These are phyloP conservation scores for Nixonia krombeini DNA, from an alignment of 1,140 invertebrate species.

Conservation along the genomic window DNA sequence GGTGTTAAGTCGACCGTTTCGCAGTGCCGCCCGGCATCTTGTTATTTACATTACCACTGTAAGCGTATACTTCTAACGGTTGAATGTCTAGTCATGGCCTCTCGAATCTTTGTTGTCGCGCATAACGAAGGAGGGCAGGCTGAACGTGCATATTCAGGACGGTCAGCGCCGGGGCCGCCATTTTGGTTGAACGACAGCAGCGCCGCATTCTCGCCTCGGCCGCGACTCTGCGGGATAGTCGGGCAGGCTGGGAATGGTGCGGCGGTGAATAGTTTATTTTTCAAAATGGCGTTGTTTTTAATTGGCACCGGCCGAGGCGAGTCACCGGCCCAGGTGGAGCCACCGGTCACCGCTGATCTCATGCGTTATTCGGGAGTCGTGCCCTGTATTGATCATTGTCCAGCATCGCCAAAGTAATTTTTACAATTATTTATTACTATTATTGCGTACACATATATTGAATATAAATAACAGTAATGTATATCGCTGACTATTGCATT, in stretches of 20 bases:
- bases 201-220: too few species aligned
- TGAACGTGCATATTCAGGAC: constrained; percentile 30
- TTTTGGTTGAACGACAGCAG: too few species aligned
- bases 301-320: too few species aligned
- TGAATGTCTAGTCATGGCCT: constrained; percentile 73
- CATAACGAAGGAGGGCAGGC: constrained; percentile 50
- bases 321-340: too few species aligned
- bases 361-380: constrained; percentile 30
- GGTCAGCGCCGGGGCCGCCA: too few species aligned
- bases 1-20: constrained; percentile 66
- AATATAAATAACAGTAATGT: too few species aligned
- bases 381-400: constrained; percentile 26
- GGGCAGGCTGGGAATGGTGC: too few species aligned
- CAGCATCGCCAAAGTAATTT: constrained; percentile 13
- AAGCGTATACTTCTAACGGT: constrained; percentile 61
- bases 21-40: constrained; percentile 67
- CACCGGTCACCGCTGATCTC: too few species aligned
- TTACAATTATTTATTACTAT: constrained; percentile 32
- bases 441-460: constrained; percentile 40
- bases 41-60: constrained; percentile 71
- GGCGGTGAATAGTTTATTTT: too few species aligned
- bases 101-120: constrained; percentile 62
- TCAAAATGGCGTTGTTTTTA: not conserved
- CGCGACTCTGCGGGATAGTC: too few species aligned
- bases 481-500: too few species aligned